Conservation (phyloP, 2,888 invertebrate species). For the Dorcus parallelipipedus region DNA sequence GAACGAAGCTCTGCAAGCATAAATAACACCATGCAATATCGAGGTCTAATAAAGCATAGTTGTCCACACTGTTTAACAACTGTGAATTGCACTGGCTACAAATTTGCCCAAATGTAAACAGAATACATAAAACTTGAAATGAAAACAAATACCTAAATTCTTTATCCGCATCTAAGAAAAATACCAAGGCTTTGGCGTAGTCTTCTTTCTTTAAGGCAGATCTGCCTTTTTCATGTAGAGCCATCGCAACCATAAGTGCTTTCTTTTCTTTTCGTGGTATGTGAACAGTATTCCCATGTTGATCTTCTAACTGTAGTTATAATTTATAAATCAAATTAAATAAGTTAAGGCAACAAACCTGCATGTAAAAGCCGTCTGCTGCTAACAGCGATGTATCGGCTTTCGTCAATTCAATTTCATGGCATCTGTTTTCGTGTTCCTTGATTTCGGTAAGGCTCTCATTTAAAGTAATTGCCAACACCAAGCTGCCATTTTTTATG, state of each 20-base stretch:
- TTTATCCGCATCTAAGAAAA: conserved; percentile 75
- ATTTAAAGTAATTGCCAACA: conserved; percentile 56
- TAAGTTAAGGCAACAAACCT: conserved; percentile 41
- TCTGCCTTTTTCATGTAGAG: conserved; percentile 76
- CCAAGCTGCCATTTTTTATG: conserved; percentile 64
- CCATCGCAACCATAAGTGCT: conserved; percentile 71
- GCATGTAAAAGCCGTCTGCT: conserved; percentile 56
- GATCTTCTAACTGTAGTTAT: conserved; percentile 65
- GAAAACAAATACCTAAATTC: conserved; percentile 56
- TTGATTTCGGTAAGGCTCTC: conserved; percentile 41
- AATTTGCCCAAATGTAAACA: conserved; percentile 5
- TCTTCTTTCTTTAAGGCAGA: conserved; percentile 63
- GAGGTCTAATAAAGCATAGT: conserved; percentile 77
- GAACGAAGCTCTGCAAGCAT: conserved; percentile 66
- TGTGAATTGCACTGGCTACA: conserved; percentile 63
- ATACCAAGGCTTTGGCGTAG: conserved; percentile 66
- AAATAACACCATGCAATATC: conserved; percentile 91
- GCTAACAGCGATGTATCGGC: conserved; percentile 47
- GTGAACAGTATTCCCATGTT: conserved; percentile 69
- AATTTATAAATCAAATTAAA: neutral
- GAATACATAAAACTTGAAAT: conserved; percentile 2
- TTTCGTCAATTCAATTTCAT: conserved; percentile 43
- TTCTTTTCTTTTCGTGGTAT: conserved; percentile 68
- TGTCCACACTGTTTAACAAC: conserved; percentile 70
- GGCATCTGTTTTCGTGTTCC: conserved; percentile 40